Evolutionary conservation across 2,797 vertebrate genomes (phyloP), one percentile per base, ranked within the genome.

Genomic region (Tiaroga cobitis): DNA sequence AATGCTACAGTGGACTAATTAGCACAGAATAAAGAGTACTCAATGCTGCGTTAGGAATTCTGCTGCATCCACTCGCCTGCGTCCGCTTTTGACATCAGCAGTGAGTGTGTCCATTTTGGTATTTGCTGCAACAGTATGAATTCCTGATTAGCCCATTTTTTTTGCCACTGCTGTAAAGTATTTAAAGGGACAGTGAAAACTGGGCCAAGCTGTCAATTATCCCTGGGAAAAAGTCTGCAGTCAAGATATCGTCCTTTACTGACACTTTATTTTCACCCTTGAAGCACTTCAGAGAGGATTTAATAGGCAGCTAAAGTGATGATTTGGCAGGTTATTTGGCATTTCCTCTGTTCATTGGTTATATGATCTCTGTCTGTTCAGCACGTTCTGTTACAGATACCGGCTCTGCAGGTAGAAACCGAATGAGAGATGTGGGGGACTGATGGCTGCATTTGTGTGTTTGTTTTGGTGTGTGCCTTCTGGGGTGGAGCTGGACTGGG

Each of bases 101-200:
- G 18, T 39, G 37, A 79, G 41, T 15, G 29, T 21, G 34, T 83
- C 61, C 80, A 73, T 73, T 87, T 84, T 74, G 61, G n/a, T 81
- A 80, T 89, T 81, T 73, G 65, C 65, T 73, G 80, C 77, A 84
- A 65, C 76, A 77, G 8, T 73, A 74, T 26, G 34, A 83, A 89
- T 81, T 80, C 82, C 65, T 84, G 61, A 86, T 87, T 56, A 73
- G 79, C 56, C 81, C 11, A 1, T 29, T 29, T 83, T 80, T 80
- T 75, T 39, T 85, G 34, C 74, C 70, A 81, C 78, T 21, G 74
- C 81, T 76, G 77, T 82, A 87, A 81, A 83, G 84, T 15, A 68
- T 87, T 82, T 77, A 90, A 83, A 82, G 83, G 29, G 70, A 86
- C 73, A 39, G 41, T 75, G 74, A 80, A 86, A 84, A 67, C 29